Evolutionary conservation across 2,797 vertebrate species (phyloP).

Genomic region (Micromesistius poutassou): DNA sequence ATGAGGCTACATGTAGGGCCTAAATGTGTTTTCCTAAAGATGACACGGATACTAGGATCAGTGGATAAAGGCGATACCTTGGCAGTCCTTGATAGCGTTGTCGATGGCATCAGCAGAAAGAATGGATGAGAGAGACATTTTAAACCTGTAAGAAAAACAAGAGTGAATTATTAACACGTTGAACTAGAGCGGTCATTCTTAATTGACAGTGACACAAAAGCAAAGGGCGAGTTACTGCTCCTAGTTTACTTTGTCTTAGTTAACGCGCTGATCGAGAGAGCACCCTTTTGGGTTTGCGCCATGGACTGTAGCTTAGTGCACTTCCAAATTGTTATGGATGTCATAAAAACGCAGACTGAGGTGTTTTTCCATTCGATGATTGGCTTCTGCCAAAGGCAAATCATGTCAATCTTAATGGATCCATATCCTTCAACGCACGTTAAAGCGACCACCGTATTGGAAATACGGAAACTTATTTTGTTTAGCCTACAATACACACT

Average conservation of each 20-base stretch:
- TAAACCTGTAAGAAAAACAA: slow-evolving; percentile 74
- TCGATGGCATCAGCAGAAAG: slow-evolving; percentile 89
- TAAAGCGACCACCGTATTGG: not conserved
- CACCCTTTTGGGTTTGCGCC: not conserved
- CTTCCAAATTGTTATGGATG: not conserved
- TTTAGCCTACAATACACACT: not conserved
- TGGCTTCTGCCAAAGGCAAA: not conserved
- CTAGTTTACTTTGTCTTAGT: not conserved
- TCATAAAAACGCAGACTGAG: not conserved
- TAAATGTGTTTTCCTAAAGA: not conserved
- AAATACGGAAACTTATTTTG: not conserved
- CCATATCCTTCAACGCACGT: slow-evolving; percentile 19
- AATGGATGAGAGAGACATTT: slow-evolving; percentile 90
- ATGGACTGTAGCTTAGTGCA: not conserved
- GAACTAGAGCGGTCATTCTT: slow-evolving; percentile 16
- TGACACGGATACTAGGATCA: not conserved
- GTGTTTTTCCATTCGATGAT: not conserved
- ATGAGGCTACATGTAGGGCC: not conserved
- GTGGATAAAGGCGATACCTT: slow-evolving; percentile 76
- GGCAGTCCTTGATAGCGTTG: slow-evolving; percentile 91
- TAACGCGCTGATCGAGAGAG: not conserved
- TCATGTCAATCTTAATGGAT: not conserved
- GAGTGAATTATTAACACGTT: slow-evolving; percentile 61
- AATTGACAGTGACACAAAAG: not conserved
- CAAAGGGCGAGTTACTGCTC: not conserved